Percentiles rank a stretch among this genome's conserved stretches.
Conservation (phyloP, 2,888 invertebrate genomes). For the Colletes collaris region DNA sequence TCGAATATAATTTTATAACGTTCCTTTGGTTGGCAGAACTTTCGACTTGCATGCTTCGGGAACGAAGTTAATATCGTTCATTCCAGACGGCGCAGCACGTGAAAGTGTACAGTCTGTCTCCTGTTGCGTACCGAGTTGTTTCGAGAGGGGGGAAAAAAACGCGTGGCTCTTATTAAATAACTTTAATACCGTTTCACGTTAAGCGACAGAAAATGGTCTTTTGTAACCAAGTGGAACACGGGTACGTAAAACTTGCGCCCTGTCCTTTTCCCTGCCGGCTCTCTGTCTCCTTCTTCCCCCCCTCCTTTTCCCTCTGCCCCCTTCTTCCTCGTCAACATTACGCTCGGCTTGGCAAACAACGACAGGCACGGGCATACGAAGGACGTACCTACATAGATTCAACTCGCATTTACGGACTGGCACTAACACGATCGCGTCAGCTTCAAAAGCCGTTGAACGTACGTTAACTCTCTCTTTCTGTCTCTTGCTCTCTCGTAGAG, state of each 20-base stretch:
- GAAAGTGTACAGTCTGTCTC: conserved; percentile 9
- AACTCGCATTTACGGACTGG: conserved; percentile 14
- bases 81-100: neutral
- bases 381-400: conserved; percentile 55
- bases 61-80: conserved; percentile 25
- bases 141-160: neutral
- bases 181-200: conserved; percentile 22
- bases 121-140: conserved; percentile 9
- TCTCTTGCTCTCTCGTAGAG: neutral
- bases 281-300: conserved; percentile 21
- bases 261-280: conserved; percentile 24
- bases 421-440: conserved; percentile 13
- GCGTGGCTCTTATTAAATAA: conserved; percentile 39
- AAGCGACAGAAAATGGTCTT: conserved; percentile 56
- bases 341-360: conserved; percentile 70
- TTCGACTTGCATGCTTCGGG: conserved; percentile 1
- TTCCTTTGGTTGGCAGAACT: neutral
- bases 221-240: conserved; percentile 55
- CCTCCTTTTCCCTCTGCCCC: conserved; percentile 22
- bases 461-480: conserved; percentile 19
- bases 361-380: conserved; percentile 66
- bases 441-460: conserved; percentile 54
- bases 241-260: conserved; percentile 43
- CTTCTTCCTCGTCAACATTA: conserved; percentile 57
- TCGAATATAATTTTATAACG: neutral